phyloP scores from a whole-genome alignment of 1,140 invertebrate species.

The Drosophila tani region DNA sequence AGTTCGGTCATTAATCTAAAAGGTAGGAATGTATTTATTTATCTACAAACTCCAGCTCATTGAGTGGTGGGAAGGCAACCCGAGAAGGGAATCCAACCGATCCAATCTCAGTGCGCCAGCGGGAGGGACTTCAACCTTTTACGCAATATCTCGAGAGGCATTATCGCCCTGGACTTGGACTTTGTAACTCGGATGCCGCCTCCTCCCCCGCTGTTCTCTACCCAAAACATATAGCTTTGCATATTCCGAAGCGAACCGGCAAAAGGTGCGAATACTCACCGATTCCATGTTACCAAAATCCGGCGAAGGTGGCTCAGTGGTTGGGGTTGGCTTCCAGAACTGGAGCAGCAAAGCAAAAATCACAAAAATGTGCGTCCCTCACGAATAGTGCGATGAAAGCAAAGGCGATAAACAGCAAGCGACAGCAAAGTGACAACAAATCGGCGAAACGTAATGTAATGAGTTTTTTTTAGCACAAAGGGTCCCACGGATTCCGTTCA shows the following conservation, averaged over 20 bases:
- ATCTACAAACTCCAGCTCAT: background rate
- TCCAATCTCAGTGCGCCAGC: slow-evolving; percentile 1
- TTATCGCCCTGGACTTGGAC: slow-evolving; percentile 47
- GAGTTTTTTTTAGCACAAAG: slow-evolving; percentile 7
- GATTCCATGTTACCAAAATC: slow-evolving; percentile 17
- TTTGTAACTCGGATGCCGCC: slow-evolving; percentile 38
- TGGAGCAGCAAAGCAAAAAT: slow-evolving; percentile 35
- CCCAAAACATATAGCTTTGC: background rate
- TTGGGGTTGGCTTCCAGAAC: slow-evolving; percentile 26
- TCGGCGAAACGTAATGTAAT: slow-evolving; percentile 12
- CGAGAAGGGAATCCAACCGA: background rate
- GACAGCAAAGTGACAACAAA: slow-evolving; percentile 7
- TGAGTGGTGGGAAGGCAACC: background rate
- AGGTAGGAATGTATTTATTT: background rate
- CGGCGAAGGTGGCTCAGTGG: slow-evolving; percentile 8
- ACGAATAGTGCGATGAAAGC: slow-evolving; percentile 48
- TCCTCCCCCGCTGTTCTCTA: background rate
- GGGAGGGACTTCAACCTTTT: slow-evolving; percentile 53
- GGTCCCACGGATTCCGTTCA: slow-evolving; percentile 1
- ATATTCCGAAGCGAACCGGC: slow-evolving; percentile 11
- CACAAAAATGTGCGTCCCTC: slow-evolving; percentile 51
- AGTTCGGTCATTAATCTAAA: background rate
- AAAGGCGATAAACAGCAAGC: slow-evolving; percentile 26
- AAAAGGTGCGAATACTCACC: slow-evolving; percentile 35
- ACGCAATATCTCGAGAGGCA: slow-evolving; percentile 40